Evolutionary conservation across 2,113 vertebrate genomes (phyloP), one percentile per base, ranked within the genome.

Genomic region (Callithrix jacchus): DNA sequence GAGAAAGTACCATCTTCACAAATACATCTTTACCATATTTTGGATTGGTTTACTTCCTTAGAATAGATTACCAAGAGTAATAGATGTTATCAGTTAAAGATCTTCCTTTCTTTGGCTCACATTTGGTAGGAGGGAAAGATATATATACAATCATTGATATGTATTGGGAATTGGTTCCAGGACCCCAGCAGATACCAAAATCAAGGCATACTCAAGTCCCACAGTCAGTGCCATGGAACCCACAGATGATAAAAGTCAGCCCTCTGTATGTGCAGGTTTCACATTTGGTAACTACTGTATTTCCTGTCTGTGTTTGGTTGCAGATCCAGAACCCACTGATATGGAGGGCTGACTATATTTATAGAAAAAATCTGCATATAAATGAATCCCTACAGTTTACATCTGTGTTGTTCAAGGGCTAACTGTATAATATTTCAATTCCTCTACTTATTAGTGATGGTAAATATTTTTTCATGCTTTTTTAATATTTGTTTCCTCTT

Each of bases 351-450:
- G 25, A 47, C 73, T 76, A 14, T 76, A 74, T 74, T 45, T 74
- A 74, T 42, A 13, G 40, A 27, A 42, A 74, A 47, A 77, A 77
- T 77, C 27, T 30, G 27, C 74, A 32, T 47, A 47, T 32, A 47
- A 68, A 16, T 77, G 16, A 45, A 47, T 27, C 30, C 16, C 7
- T 2, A 30, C 25, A 32, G 27, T 47, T 47, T 42, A 77, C 47
- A 47, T 16, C 42, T 45, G 45, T 77, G 42, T 77, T 77, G 74
- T 77, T 76, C 42, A 47, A 47, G 74, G 74, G 14, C 45, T 45
- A 77, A 77, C 16, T 66, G 81, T 85, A 87, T 20, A 88, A 47
- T 79, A 30, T 88, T 95, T 97, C 18, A 79, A 61, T 96, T 89
- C 89, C 23, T 74, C 40, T 91, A 89, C 56, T 82, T 80, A 73